Evolutionary conservation across 2,113 vertebrate genomes (phyloP).

Genomic region (Rallus limicola): DNA sequence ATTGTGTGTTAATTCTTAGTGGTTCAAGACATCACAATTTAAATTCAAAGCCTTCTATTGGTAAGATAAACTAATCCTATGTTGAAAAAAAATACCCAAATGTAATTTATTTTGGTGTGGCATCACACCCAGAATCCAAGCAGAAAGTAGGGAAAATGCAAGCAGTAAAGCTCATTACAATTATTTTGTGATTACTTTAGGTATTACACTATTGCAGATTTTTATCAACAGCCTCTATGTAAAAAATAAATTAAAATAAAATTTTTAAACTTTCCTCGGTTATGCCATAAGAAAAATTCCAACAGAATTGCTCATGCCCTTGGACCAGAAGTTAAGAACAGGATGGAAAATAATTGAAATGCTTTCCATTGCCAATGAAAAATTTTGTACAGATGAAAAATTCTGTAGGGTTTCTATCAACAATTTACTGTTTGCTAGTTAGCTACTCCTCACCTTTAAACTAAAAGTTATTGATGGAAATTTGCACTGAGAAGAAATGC

Average conservation of each 20-base stretch:
- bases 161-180: background rate
- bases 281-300: background rate
- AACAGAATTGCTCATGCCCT: background rate
- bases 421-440: background rate
- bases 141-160: background rate
- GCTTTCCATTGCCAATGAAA: background rate
- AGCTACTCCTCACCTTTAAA: background rate
- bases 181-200: background rate
- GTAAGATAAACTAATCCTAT: background rate
- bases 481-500: background rate
- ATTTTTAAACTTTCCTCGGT: too few species aligned
- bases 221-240: background rate
- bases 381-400: background rate
- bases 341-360: background rate
- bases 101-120: background rate
- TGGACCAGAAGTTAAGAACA: background rate
- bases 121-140: background rate
- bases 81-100: fast-evolving
- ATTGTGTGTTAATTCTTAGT: fast-evolving
- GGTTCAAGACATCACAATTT: background rate
- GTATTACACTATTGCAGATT: background rate
- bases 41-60: background rate
- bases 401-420: background rate
- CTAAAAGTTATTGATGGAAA: background rate
- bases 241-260: background rate